Conservation (phyloP, 2,888 invertebrate genomes). For the Spatulosminthurus flaviceps region DNA sequence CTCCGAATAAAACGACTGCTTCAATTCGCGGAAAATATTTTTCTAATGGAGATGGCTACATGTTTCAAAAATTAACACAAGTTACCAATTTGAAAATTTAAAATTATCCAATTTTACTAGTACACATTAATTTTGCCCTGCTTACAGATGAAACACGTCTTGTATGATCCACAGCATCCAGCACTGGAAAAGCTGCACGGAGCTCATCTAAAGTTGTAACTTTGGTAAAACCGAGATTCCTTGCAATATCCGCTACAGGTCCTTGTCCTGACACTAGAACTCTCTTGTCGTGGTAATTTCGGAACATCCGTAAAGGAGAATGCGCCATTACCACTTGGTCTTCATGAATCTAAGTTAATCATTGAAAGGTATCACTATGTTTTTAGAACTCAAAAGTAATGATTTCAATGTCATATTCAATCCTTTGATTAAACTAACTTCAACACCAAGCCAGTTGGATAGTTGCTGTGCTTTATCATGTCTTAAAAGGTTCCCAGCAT, state of each 20-base stretch:
- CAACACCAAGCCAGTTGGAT: constrained; percentile 71
- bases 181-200: constrained; percentile 70
- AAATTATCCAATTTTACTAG: constrained; percentile 63
- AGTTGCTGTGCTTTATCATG: constrained; percentile 72
- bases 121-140: constrained; percentile 64
- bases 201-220: constrained; percentile 72
- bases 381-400: too few relatives aligned
- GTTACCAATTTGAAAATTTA: too few relatives aligned
- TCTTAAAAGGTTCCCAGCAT: constrained; percentile 73
- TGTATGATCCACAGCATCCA: constrained; percentile 72
- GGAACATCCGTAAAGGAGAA: constrained; percentile 72
- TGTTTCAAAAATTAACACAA: background rate
- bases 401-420: too few relatives aligned
- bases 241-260: constrained; percentile 69
- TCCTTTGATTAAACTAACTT: constrained; percentile 65
- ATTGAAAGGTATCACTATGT: too few relatives aligned
- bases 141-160: constrained; percentile 66
- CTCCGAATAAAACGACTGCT: constrained; percentile 71
- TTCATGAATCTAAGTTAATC: constrained; percentile 68
- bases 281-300: constrained; percentile 72
- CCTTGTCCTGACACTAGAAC: constrained; percentile 73
- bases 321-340: constrained; percentile 76
- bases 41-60: constrained; percentile 68
- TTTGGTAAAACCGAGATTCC: constrained; percentile 72
- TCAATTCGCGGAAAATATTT: constrained; percentile 70